Base-by-base conservation (phyloP, 1,140 invertebrate species). In the Philopotamus ludificatus region DNA sequence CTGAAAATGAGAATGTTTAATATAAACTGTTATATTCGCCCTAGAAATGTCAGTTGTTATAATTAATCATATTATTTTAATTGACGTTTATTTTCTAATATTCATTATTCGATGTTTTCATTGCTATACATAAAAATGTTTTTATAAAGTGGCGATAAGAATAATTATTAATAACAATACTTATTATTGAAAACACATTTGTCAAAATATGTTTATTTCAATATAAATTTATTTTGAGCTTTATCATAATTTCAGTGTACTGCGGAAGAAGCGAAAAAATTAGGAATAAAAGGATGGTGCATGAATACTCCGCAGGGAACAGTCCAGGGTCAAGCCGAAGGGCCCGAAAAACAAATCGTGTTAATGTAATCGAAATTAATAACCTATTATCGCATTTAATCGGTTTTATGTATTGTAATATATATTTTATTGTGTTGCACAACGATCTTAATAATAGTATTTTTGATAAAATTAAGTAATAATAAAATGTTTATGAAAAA, bases 201-300 rank as follows among this genome's bases (percentile, higher is more conserved):
- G n/a, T n/a, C n/a, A n/a, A n/a, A n/a, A n/a, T n/a, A n/a, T n/a
- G n/a, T n/a, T n/a, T n/a, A 15, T 26, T 39, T 41, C 55, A n/a
- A 39, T 49, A 22, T 28, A 67, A 21, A 55, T 26, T 23, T 64
- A 22, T 47, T 39, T 4, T 34, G 23, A 2, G 2, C 4, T 60
- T 8, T 12, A 1, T 64, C n/a, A 23, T 55, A 15, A 66, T 71
- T 75, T 8, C 55, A 89, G 87, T 81, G 85, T 64, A 92, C 90
- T 3, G 82, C 89, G 73, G 77, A 83, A 69, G 81, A 86, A 75
- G 87, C 85, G 0, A 83, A 84, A 58, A 82, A 85, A 70, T 75
- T 90, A 15, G 81, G 82, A 2, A 70, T 92, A 1, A 83, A 79
- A 71, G 90, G 91, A 15, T 93, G 89, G 88, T 89, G 89, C 68